Evolutionary conservation across 30 jellyfish, hydroid and myxozoan genomes (phyloP).

Genomic region (Rhopilema esculentum): DNA sequence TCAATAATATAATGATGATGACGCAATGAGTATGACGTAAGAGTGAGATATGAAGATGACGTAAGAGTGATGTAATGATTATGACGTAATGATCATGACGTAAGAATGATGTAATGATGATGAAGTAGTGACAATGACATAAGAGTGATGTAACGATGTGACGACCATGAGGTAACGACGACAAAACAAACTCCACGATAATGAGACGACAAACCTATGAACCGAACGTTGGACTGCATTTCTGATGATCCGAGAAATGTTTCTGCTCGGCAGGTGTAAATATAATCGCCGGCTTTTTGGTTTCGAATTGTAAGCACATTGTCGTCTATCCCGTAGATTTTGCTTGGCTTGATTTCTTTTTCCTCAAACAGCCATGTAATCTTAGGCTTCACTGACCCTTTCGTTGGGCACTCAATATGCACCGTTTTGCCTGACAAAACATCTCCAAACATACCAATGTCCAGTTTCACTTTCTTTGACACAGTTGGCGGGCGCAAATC

Average conservation of each 20-base stretch:
- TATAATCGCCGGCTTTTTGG: conserved; percentile 46
- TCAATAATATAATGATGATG: too few relatives aligned
- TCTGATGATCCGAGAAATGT: conserved; percentile 59
- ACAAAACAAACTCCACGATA: neutral
- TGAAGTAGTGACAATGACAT: too few relatives aligned
- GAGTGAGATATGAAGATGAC: too few relatives aligned
- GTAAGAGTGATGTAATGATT: neutral
- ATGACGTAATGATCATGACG: neutral
- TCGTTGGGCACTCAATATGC: conserved; percentile 71
- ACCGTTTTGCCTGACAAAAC: conserved; percentile 59
- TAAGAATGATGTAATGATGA: too few relatives aligned
- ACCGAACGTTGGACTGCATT: conserved; percentile 18
- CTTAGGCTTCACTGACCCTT: conserved; percentile 75
- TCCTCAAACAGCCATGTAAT: conserved; percentile 68
- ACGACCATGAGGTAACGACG: too few relatives aligned
- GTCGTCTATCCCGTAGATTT: conserved; percentile 19
- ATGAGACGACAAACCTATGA: conserved; percentile 33
- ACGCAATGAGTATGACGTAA: too few relatives aligned
- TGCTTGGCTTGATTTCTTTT: conserved; percentile 18
- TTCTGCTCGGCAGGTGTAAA: conserved; percentile 66
- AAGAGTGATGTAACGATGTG: too few relatives aligned
- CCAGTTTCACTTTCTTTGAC: conserved; percentile 38
- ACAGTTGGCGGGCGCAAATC: conserved; percentile 46
- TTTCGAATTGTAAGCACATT: conserved; percentile 12
- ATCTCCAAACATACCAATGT: conserved; percentile 52